phyloP scores from a whole-genome alignment of 2,113 vertebrate genomes.

The Prinia subflava region DNA sequence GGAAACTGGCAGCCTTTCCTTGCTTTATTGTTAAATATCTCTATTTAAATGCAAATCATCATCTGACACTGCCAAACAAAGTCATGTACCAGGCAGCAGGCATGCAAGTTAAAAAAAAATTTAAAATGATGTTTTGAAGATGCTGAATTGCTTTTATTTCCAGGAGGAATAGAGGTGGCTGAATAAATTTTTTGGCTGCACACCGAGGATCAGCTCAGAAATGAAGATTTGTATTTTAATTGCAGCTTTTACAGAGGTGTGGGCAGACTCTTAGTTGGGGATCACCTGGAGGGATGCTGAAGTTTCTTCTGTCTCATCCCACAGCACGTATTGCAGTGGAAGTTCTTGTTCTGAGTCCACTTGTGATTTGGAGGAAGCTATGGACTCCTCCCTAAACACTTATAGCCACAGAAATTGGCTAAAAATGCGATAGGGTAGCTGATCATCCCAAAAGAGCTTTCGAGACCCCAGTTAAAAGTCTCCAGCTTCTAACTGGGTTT shows the following conservation, averaged over 20 bases:
- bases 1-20: neutral
- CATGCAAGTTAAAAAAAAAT: neutral
- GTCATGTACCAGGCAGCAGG: slow-evolving; percentile 7
- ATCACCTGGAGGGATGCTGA: neutral
- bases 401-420: no score
- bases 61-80: slow-evolving; percentile 36
- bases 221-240: neutral
- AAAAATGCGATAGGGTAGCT: no score
- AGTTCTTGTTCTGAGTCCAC: no score
- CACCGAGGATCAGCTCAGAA: neutral
- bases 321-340: neutral
- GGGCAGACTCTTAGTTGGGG: neutral
- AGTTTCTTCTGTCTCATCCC: neutral
- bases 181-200: neutral
- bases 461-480: no score
- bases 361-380: no score
- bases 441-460: no score
- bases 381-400: no score
- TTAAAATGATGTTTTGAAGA: neutral
- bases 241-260: neutral
- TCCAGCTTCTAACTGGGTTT: no score
- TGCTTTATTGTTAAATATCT: slow-evolving; percentile 46
- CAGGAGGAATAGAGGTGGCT: neutral
- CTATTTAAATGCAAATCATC: slow-evolving; percentile 52
- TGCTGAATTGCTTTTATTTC: neutral